phyloP scores from a whole-genome alignment of 2,888 invertebrate species.

The Cephus pygmeus region DNA sequence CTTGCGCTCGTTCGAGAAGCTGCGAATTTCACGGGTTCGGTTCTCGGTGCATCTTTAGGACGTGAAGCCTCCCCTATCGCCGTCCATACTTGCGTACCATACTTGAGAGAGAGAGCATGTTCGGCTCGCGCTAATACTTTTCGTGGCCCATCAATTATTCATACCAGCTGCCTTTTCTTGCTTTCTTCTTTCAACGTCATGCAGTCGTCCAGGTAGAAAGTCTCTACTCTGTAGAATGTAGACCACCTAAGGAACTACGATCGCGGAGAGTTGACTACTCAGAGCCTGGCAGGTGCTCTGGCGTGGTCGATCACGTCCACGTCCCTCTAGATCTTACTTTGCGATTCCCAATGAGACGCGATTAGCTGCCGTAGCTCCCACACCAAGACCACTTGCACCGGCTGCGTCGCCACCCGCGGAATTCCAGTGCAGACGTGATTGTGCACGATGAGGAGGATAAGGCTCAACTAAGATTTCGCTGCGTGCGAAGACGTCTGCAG shows the following conservation, averaged over 20 bases:
- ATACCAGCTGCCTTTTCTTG: slow-evolving; percentile 38
- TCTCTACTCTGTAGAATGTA: too few relatives aligned
- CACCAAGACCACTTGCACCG: not conserved
- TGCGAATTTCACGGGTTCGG: too few relatives aligned
- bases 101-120: slow-evolving; percentile 24
- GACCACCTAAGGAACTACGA: too few relatives aligned
- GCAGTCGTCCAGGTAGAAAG: not conserved
- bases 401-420: slow-evolving; percentile 39
- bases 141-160: slow-evolving; percentile 48
- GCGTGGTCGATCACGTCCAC: too few relatives aligned
- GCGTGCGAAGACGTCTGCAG: slow-evolving; percentile 36
- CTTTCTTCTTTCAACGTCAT: not conserved
- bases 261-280: too few relatives aligned
- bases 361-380: too few relatives aligned
- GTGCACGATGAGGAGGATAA: slow-evolving; percentile 61
- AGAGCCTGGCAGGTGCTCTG: too few relatives aligned
- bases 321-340: too few relatives aligned
- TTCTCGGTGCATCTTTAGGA: too few relatives aligned
- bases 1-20: too few relatives aligned
- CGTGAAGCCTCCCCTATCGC: too few relatives aligned
- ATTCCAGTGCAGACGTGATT: slow-evolving; percentile 63
- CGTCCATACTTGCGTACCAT: slow-evolving; percentile 5
- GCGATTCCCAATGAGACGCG: too few relatives aligned
- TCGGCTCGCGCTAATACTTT: slow-evolving; percentile 44
- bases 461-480: slow-evolving; percentile 61